Evolutionary conservation across 2,113 vertebrate genomes (phyloP), one percentile per base, ranked within the genome.

Genomic region (Tetraodon nigroviridis): DNA sequence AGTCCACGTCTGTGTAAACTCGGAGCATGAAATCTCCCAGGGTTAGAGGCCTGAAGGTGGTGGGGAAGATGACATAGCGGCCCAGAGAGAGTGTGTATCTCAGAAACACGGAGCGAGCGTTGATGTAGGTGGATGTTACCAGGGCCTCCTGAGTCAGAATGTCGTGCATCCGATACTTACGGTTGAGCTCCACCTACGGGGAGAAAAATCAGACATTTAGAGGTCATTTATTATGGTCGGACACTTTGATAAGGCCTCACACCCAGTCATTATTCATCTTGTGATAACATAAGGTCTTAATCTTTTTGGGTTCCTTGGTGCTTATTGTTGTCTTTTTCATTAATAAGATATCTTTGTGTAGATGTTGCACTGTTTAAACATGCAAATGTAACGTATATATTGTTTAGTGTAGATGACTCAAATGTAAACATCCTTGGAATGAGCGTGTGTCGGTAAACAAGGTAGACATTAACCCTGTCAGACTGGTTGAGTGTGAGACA

Each of bases 121-220:
- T 93, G 22, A 93, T 93, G 64, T 94, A 98, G 0, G 66, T 85
- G 5, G 94, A 95, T 0, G 91, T 92, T 1, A 61, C 84, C 37
- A 90, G 80, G 14, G 73, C 86, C 60, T 89, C 82, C 61, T 96
- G 96, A 55, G 93, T 92, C 16, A 94, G 82, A 7, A 95, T 78
- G 73, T 90, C 88, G 55, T 97, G 95, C 67, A 98, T 86, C 18
- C 96, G 88, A 52, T 92, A 97, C 48, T 85, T 90, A 40, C 96
- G 92, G 84, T 98, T 98, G 21, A 90, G 57, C 73, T 98, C 96
- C 81, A 97, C 96, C 96, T 98, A 62, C 8, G 53, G 8, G 61
- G 46, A 42, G 1, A 3, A 21, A 49, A 44, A 54, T 18, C 7
- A n/a, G 17, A 1, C 1, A 58, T 37, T 22, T 29, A 4, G 5